Base-by-base conservation (phyloP, 2,797 vertebrate genomes). In the Ctenopoma multispine region DNA sequence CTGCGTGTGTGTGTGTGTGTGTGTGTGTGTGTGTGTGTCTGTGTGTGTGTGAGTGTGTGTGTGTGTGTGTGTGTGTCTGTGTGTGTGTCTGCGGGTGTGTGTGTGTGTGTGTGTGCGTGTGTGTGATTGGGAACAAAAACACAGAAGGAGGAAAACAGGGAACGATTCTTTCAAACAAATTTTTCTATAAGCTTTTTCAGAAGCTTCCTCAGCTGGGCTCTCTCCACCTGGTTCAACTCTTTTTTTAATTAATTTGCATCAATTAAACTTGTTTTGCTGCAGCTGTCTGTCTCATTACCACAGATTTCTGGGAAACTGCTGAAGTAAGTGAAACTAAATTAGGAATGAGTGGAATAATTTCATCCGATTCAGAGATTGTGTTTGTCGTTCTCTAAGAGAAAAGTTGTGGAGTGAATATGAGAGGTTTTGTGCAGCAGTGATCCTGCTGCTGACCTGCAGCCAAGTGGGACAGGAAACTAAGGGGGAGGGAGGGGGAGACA, bases 401-500 rank as follows among this genome's bases (percentile, higher is more conserved):
- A 69, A 55, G 61, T 18, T 9, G 27, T 31, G 57, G 49, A 64
- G 57, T 2, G 53, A 64, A 69, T 55, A 56, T 53, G 67, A 81
- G 78, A 54, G n/a, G 60, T 13, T 54, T 0, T 34, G 44, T 69
- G 53, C 60, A 40, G 47, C 21, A 2, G 63, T n/a, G 63, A 72
- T 60, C 55, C 48, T 27, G 63, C 27, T 36, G 74, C 11, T 81
- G 88, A 81, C 65, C 69, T 55, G 59, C 62, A 55, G 88, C 88
- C 88, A 85, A 89, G 68, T 83, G 79, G 74, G 82, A 83, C 86
- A 87, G 83, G 89, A 90, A 89, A 58, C 72, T 0, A 61, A 11
- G 70, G 67, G 12, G 72, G 56, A 43, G 38, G 41, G 20, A 11
- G n/a, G 43, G 18, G 27, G 55, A 17, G 40, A 5, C 21, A 18